Base-by-base conservation (phyloP, 2,113 vertebrate species). In the Sitta europaea region DNA sequence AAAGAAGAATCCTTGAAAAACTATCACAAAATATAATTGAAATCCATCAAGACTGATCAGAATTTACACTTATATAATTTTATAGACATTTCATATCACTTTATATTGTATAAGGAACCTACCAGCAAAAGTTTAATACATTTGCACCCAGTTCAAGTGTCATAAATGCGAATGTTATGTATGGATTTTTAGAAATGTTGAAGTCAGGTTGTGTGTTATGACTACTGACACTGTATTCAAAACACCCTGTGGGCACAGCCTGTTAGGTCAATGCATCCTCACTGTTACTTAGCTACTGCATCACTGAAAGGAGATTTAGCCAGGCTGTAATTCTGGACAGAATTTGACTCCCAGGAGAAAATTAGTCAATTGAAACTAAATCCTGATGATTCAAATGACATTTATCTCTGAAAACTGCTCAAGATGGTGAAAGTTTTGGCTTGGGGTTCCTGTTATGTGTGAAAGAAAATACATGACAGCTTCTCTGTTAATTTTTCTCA, bases 1-100 rank as follows among this genome's bases (percentile, higher is more conserved):
- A 85, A 76, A 85, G 29, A 82, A 61, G 23, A 92, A 78, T 35
- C 78, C 55, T 96, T 77, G 57, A 85, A 94, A 90, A 63, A 57
- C 0, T 83, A 35, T 29, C 25, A 54, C 40, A 90, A 96, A 85
- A 43, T 63, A 68, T 21, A 63, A 65, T 78, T 73, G 84, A 96
- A 82, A 73, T 21, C 22, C 73, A 8, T 51, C 33, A 66, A 61
- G 22, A 59, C 13, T 31, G 45, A 55, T 89, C 18, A 54, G 6
- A 71, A 14, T 75, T 87, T 54, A 61, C 25, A 29, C 21, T 36
- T n/a, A n/a, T n/a, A n/a, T n/a, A n/a, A n/a, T n/a, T n/a, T n/a
- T n/a, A n/a, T n/a, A 6, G 6, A 17, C 4, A 36, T 82, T 75
- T 81, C 67, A 14, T 27, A 38, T 17, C 42, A 12, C 7, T 92